Evolutionary conservation across 2,888 invertebrate genomes (phyloP).

Genomic region (Sialis fuliginosa): DNA sequence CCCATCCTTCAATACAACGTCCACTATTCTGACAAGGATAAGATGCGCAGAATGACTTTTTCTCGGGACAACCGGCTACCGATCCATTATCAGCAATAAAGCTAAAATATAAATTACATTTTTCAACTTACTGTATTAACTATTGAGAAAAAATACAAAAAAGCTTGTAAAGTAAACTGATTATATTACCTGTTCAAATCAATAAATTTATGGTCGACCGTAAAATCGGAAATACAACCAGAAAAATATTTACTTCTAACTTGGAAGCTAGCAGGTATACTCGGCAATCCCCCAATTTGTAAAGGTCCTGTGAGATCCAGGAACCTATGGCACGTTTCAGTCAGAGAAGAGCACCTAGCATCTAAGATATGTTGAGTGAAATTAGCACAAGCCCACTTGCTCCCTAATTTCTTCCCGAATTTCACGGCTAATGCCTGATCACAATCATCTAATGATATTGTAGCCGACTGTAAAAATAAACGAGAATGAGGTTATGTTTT

Average conservation of each 20-base stretch:
- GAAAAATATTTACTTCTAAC: constrained; percentile 64
- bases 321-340: constrained; percentile 71
- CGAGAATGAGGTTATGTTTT: neutral
- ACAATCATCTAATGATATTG: constrained; percentile 70
- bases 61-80: constrained; percentile 71
- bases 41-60: constrained; percentile 62
- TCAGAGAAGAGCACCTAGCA: constrained; percentile 50
- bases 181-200: constrained; percentile 56
- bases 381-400: constrained; percentile 69
- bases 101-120: constrained; percentile 22
- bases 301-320: constrained; percentile 85
- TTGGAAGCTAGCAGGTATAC: constrained; percentile 60
- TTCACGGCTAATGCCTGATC: constrained; percentile 64
- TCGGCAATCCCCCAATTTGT: constrained; percentile 81
- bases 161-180: constrained; percentile 1
- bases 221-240: constrained; percentile 81
- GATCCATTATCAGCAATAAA: constrained; percentile 85
- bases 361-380: constrained; percentile 55
- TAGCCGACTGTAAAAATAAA: constrained; percentile 43
- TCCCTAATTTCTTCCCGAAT: constrained; percentile 50
- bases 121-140: neutral
- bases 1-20: constrained; percentile 74
- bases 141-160: constrained; percentile 1
- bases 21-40: constrained; percentile 82
- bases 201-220: constrained; percentile 68